phyloP scores from a whole-genome alignment of 2,113 vertebrate species.

The Oenanthe oenanthe region DNA sequence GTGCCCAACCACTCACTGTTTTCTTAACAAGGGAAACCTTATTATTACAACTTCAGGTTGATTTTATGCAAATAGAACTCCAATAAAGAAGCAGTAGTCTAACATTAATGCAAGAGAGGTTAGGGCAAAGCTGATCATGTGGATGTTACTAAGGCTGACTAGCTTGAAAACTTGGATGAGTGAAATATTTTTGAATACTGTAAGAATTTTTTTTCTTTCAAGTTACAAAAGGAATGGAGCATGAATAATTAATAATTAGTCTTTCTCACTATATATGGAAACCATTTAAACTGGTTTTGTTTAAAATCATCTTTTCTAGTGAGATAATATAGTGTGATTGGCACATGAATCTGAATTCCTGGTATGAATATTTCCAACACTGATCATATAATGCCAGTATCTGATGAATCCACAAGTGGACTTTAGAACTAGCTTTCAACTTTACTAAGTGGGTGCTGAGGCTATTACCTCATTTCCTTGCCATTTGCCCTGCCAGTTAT shows the following conservation, averaged over 20 bases:
- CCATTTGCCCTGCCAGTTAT: not conserved
- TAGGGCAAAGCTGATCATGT: not conserved
- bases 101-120: not conserved
- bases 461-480: not conserved
- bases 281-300: not conserved
- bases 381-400: not conserved
- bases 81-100: not conserved
- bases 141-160: not conserved
- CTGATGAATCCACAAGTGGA: not conserved
- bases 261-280: not conserved
- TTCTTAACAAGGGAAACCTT: not conserved
- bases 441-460: not conserved
- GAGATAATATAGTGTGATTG: not conserved
- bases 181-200: not conserved
- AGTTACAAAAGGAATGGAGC: not conserved
- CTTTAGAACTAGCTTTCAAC: not conserved
- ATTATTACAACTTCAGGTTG: not conserved
- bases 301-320: not conserved
- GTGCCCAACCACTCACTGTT: fast-evolving
- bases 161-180: not conserved
- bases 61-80: not conserved
- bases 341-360: not conserved
- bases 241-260: not conserved
- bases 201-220: not conserved
- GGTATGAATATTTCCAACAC: not conserved